Percentiles rank a stretch among this genome's conserved stretches.
phyloP scores from a whole-genome alignment of 2,113 vertebrate species.

The Pangasianodon hypophthalmus region DNA sequence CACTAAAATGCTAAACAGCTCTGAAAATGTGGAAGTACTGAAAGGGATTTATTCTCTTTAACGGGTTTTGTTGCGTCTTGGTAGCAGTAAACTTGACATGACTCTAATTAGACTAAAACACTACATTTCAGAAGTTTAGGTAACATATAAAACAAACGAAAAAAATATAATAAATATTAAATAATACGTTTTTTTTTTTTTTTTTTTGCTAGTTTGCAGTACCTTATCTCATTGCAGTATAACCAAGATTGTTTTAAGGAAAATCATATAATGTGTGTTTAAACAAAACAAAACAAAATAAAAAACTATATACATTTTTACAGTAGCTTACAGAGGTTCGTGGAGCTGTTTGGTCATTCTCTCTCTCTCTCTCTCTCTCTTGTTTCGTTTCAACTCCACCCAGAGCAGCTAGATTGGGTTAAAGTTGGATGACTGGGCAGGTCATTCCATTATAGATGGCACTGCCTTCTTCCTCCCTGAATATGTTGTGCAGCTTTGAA shows the following conservation, averaged over 20 bases:
- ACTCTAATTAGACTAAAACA: not conserved
- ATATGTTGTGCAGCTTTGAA: not conserved
- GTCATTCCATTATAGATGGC: not conserved
- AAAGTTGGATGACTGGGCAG: not conserved
- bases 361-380: too few relatives aligned
- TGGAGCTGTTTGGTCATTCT: not conserved
- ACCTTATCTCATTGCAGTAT: not conserved
- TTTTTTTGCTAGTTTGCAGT: not conserved
- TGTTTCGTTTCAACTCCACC: not conserved
- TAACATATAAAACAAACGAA: not conserved
- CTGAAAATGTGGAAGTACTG: not conserved
- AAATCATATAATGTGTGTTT: not conserved
- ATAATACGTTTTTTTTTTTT: not conserved
- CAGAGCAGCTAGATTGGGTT: not conserved
- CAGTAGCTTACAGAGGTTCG: not conserved
- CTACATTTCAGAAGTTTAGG: not conserved
- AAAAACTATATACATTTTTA: not conserved
- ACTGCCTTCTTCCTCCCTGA: not conserved
- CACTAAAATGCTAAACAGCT: conserved; percentile 18
- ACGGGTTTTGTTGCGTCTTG: not conserved
- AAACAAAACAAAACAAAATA: not conserved
- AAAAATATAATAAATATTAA: not conserved
- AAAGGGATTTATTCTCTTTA: not conserved
- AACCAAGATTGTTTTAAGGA: not conserved
- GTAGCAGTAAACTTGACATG: not conserved